Evolutionary conservation across 23 tunicate genomes (phyloP), one percentile per base, ranked within the genome.

Genomic region (Halocynthia roretzi): DNA sequence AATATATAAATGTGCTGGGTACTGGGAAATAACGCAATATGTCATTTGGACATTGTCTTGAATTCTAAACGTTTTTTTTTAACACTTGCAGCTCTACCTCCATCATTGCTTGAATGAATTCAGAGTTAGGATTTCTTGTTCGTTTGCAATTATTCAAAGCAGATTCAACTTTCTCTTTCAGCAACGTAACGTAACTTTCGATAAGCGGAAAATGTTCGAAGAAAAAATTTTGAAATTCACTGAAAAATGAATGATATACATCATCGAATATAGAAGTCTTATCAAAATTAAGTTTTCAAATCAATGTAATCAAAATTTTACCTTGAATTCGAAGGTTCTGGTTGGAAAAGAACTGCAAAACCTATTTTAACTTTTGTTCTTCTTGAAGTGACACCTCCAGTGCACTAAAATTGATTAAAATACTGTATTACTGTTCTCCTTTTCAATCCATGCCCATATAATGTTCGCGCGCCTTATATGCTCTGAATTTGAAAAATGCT

Each of bases 201-300:
- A 91, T 69, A 5, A 91, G 76, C 7, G 97, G 97, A 62, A 91
- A 91, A 63, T 85, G 86, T 77, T 91, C 97, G 75, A 85, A 91
- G 85, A 91, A 91, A 71, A 91, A 91, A 6, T 54, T 77, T 14
- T 77, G 83, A 61, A 91, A 91, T 7, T 58, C 80, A 15, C 97
- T 91, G 87, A 21, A 74, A 74, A 0, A 18, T 19, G 55, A 70
- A 70, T 49, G n/a, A 14, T 0, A 58, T 14, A 1, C 64, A 58
- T 58, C 64, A 58, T 58, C 64, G 4, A 58, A 58, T 58, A 31
- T 31, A 1, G 44, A 4, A 31, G 4, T 31, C 44, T 31, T 4
- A 31, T 31, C 44, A 31, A 31, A 31, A 31, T 31, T 31, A 31
- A 31, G 44, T 31, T 31, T 31, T 31, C 44, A 31, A 31, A 31